phyloP scores from a whole-genome alignment of 2,888 invertebrate species.

The Drosophila prostipennis region DNA sequence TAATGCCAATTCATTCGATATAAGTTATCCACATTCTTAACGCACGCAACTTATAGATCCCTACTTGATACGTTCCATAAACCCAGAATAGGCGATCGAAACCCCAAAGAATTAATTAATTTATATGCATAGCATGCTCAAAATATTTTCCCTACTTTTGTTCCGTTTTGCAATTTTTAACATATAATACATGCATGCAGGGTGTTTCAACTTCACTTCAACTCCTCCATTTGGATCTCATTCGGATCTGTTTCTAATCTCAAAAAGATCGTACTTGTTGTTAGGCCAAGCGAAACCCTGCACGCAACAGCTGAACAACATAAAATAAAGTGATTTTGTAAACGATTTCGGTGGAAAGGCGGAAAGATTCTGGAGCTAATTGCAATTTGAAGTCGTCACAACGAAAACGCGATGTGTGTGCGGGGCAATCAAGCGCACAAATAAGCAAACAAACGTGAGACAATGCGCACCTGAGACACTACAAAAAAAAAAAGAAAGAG shows the following conservation, averaged over 20 bases:
- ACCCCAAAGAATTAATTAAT: background rate
- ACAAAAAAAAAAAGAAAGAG: constrained; percentile 12
- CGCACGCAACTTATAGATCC: background rate
- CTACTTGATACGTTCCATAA: background rate
- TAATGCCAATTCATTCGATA: constrained; percentile 55
- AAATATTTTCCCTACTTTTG: background rate
- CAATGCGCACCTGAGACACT: constrained; percentile 66
- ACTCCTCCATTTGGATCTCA: background rate
- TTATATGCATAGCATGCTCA: no score
- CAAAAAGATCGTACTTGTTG: constrained; percentile 44
- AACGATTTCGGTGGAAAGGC: background rate
- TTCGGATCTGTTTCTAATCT: constrained; percentile 20
- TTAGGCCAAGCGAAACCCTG: constrained; percentile 34
- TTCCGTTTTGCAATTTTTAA: background rate
- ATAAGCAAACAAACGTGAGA: constrained; percentile 80
- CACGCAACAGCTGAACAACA: constrained; percentile 28
- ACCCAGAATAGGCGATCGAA: background rate
- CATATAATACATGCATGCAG: no score
- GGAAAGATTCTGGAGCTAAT: constrained; percentile 10
- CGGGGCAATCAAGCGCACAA: constrained; percentile 66
- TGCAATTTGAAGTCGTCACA: constrained; percentile 55
- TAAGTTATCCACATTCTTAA: background rate
- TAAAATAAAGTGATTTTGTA: background rate
- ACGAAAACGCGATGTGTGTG: constrained; percentile 49
- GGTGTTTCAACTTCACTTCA: background rate